Base-by-base conservation (phyloP, 2,888 invertebrate species). In the Graphium colonna region DNA sequence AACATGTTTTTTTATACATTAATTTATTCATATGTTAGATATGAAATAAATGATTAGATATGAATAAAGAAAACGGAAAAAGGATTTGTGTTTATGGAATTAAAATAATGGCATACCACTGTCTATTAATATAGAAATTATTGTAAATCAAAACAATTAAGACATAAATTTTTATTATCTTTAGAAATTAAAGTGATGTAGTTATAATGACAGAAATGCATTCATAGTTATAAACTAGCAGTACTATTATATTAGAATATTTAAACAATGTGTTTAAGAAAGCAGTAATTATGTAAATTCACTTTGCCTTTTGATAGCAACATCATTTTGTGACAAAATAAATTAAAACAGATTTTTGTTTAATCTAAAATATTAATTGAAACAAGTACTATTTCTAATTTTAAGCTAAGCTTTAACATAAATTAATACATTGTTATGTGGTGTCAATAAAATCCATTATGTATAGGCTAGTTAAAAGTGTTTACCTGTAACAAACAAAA, bases 401-500 rank as follows among this genome's bases (percentile, higher is more conserved):
- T 39, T 15, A 40, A 17, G 39, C 33, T 41, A 33, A 33, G 33
- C 28, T 36, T 43, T 50, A 26, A 28, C 36, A 50, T 50, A 51
- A 41, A 42, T 46, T 51, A 55, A 42, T 49, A 55, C 51, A 48
- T 48, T 47, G 38, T 42, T 46, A 46, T 31, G 12, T 51, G 28
- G 26, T 47, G 36, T 42, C 12, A 54, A 7, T 40, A 13, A 41
- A 33, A 44, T 5, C 17, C 13, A 38, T 17, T 28, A 15, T 31
- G 10, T 28, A 13, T 13, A n/a, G 12, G n/a, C 26, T 10, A 5
- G 18, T 88, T 91, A 52, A 89, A 56, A 21, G 91, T 91, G 69
- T 91, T 91, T 55, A 91, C 76, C 91, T 91, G 85, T 33, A 91
- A 91, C 71, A 79, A 71, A 65, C 64, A 60, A 39, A 51, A 51